Conservation (phyloP, 1,140 invertebrate species). For the Habropoda laboriosa region DNA sequence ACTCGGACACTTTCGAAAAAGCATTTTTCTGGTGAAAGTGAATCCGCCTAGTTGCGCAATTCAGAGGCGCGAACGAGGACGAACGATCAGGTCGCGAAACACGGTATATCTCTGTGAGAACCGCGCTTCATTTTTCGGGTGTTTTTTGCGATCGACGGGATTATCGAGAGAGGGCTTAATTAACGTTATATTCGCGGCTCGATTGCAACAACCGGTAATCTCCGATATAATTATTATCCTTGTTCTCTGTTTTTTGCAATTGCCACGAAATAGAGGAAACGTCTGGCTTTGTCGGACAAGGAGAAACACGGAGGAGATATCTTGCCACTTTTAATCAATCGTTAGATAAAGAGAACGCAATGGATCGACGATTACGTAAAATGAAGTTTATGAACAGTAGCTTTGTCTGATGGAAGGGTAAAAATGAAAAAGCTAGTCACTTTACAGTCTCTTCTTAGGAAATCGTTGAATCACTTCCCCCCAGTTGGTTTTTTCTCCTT, state of each 20-base stretch:
- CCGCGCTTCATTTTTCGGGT: neutral
- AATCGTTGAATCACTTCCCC: neutral
- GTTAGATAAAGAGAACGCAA: neutral
- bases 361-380: neutral
- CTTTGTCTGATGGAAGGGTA: neutral
- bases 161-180: constrained; percentile 43
- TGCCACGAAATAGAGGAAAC: neutral
- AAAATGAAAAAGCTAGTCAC: neutral
- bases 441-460: neutral
- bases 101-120: neutral
- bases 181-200: neutral
- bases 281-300: too few relatives aligned
- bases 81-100: neutral
- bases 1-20: constrained; percentile 35
- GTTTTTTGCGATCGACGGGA: constrained; percentile 1
- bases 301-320: neutral
- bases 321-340: neutral
- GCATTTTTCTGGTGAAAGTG: constrained; percentile 57
- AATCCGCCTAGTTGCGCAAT: constrained; percentile 54
- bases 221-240: constrained; percentile 27
- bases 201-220: constrained; percentile 41
- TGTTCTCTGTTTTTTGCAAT: neutral
- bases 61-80: neutral
- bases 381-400: neutral
- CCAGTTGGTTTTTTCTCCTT: too few relatives aligned